Evolutionary conservation across 92 coral and sea anemone species (phyloP), one percentile per base, ranked within the genome.

Genomic region (Epizoanthus fatuus): DNA sequence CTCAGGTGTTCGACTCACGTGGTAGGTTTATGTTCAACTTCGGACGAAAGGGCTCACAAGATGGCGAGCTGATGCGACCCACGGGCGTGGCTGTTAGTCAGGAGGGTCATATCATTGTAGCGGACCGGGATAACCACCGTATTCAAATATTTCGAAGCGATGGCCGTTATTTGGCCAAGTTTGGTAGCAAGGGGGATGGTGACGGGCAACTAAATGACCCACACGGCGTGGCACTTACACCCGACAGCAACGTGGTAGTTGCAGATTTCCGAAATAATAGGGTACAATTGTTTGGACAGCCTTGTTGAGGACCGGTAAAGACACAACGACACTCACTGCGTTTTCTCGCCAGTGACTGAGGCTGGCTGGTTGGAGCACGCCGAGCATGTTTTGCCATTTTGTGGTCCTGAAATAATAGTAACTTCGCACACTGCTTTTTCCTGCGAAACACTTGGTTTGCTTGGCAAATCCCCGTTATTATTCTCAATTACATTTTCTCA

Each of bases 181-280:
- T 97, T 90, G 99, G 99, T 57, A 91, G 92, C 71, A 97, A 97
- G 93, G 99, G 99, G 69, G 99, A 97, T 63, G 99, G 98, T 2
- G 99, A 97, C 78, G 99, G 99, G 72, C 99, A 97, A 71, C 87
- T 97, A 38, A 97, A 97, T 53, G 99, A 97, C 81, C 99, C 99
- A 8, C 99, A 97, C 68, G 99, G 99, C 59, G 90, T 97, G 52
- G 97, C 99, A 10, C 79, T 97, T 66, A 97, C 99, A 20, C 98
- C 96, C 2, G 99, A 97, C 68, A 97, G 98, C 1, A 95, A 92
- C 69, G 94, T 97, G 40, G 91, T 94, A 47, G 98, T 97, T 19
- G 99, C 99, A 40, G 99, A 97, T 86, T 97, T 97, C 75, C 90
- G 99, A 49, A 97, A 97, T 55, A 97, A 97, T 71, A 84, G 99